Evolutionary conservation across 2,113 vertebrate genomes (phyloP).

Genomic region (Phoxinus phoxinus): DNA sequence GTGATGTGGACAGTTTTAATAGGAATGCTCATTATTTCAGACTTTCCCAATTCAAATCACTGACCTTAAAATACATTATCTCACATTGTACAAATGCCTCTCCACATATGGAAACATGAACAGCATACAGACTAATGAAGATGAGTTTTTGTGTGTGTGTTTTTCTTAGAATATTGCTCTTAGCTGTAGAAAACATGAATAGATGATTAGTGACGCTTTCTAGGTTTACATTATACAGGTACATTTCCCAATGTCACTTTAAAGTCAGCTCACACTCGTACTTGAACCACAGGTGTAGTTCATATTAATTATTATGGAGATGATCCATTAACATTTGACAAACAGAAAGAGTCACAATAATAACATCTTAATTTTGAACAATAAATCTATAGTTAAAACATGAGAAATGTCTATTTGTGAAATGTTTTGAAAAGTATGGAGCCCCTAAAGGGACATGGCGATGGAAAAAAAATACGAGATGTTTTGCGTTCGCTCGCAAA

Average conservation of each 20-base stretch:
- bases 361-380: neutral
- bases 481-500: no score
- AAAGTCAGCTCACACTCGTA: neutral
- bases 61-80: constrained; percentile 19
- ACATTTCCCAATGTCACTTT: neutral
- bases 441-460: no score
- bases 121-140: neutral
- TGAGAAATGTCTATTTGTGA: neutral
- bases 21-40: constrained; percentile 25
- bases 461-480: no score
- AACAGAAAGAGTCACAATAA: neutral
- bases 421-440: neutral
- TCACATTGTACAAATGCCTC: neutral
- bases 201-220: neutral
- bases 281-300: neutral
- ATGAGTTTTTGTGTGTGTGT: neutral
- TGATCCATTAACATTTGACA: neutral
- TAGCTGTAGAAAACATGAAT: neutral
- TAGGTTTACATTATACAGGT: neutral
- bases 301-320: neutral
- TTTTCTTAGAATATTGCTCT: neutral
- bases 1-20: constrained; percentile 38
- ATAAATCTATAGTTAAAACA: neutral
- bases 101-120: neutral
- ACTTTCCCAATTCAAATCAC: neutral